phyloP scores from a whole-genome alignment of 2,888 invertebrate species.

The Leistus spinibarbis region DNA sequence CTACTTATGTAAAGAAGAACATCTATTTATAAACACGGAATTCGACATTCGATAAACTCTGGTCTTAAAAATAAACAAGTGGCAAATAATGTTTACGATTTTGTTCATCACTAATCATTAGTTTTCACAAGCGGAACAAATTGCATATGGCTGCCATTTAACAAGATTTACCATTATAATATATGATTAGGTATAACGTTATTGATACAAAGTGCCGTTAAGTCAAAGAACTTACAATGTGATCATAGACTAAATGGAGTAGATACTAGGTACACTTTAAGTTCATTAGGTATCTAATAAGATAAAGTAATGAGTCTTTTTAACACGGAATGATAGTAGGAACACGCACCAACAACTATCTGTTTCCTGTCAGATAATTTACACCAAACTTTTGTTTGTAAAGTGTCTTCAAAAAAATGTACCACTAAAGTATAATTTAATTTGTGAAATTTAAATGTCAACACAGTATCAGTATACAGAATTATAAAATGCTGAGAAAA shows the following conservation, averaged over 20 bases:
- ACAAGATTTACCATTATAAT: background rate
- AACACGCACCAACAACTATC: background rate
- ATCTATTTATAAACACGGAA: too few species aligned
- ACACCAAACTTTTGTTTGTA: too few species aligned
- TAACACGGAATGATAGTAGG: background rate
- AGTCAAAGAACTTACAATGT: background rate
- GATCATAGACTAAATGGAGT: background rate
- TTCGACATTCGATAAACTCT: too few species aligned
- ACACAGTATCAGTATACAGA: background rate
- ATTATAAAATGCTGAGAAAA: background rate
- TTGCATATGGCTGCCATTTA: background rate
- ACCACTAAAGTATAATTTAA: too few species aligned
- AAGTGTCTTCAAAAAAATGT: too few species aligned
- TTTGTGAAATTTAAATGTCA: background rate
- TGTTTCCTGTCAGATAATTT: background rate
- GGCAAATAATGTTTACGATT: background rate
- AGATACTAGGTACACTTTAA: background rate
- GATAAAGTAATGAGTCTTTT: background rate
- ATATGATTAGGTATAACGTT: background rate
- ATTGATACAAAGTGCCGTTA: background rate
- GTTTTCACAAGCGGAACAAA: background rate
- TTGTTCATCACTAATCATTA: background rate
- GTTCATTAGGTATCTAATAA: background rate
- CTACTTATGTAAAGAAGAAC: too few species aligned
- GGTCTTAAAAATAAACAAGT: background rate